These are phyloP conservation scores for Donacobius atricapilla DNA, from an alignment of 2,113 vertebrate species.

Conservation along the genomic window DNA sequence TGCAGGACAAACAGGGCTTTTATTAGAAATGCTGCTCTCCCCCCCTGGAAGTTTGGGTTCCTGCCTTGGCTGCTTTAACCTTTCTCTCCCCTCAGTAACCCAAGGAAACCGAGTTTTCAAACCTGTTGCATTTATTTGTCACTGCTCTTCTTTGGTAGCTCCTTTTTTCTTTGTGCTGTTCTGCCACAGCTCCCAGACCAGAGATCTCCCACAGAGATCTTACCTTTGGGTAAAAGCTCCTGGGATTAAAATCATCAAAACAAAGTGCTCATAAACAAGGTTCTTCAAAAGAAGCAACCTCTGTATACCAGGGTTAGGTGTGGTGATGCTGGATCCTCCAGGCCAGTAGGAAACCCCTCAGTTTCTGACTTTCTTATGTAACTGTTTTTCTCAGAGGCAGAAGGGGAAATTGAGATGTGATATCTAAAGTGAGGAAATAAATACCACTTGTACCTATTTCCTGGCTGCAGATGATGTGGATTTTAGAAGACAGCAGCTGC, in stretches of 20 bases:
- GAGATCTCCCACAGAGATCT: background rate
- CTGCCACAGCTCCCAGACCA: background rate
- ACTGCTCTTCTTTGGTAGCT: background rate
- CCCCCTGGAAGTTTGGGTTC: background rate
- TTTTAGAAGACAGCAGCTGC: background rate
- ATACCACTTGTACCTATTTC: background rate
- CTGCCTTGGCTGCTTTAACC: background rate
- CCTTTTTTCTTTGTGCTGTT: background rate
- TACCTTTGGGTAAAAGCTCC: background rate
- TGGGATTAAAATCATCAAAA: background rate
- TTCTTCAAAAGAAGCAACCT: background rate
- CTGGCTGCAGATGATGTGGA: background rate
- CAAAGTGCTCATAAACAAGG: background rate
- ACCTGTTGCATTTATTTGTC: background rate
- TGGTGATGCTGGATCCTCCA: background rate
- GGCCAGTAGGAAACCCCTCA: background rate
- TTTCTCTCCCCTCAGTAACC: background rate
- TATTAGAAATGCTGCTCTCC: background rate
- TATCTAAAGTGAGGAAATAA: background rate
- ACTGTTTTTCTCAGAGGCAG: background rate
- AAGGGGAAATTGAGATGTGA: background rate
- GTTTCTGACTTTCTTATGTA: background rate
- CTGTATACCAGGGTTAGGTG: background rate
- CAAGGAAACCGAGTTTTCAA: background rate
- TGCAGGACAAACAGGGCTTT: constrained; percentile 1